Percentiles rank a stretch among this genome's conserved stretches.
These are phyloP conservation scores for Pangasius mekongensis DNA, from an alignment of 2,797 vertebrate species.

Conservation along the genomic window DNA sequence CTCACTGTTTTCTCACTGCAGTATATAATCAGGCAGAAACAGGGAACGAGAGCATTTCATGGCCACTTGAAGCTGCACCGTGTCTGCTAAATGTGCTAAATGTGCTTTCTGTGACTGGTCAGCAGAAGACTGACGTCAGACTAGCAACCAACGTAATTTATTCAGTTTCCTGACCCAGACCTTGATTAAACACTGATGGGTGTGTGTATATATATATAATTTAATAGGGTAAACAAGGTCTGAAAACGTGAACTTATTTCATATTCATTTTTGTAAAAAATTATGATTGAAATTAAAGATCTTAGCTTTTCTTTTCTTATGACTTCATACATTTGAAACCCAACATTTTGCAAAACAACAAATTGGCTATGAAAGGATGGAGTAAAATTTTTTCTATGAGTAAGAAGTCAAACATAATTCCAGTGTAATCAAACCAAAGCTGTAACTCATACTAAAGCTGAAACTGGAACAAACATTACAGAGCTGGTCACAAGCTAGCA, in stretches of 20 bases:
- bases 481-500: conserved; percentile 16
- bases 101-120: conserved; percentile 37
- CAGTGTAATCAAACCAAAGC: neutral
- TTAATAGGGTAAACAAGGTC: neutral
- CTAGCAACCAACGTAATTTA: conserved; percentile 66
- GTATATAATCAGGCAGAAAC: conserved; percentile 30
- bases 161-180: conserved; percentile 64
- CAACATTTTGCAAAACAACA: neutral
- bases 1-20: conserved; percentile 13
- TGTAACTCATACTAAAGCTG: neutral
- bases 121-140: neutral
- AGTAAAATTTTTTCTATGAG: neutral
- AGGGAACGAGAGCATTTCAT: conserved; percentile 58
- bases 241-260: neutral
- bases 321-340: neutral
- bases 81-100: conserved; percentile 52
- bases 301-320: neutral
- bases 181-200: conserved; percentile 71
- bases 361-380: neutral
- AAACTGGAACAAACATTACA: neutral
- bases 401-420: neutral
- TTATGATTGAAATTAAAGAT: neutral
- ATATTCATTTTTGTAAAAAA: neutral
- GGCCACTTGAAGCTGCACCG: conserved; percentile 60
- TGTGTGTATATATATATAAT: conserved; percentile 33